Base-by-base conservation (phyloP, 2,113 vertebrate species). In the Poeciliopsis occidentalis region DNA sequence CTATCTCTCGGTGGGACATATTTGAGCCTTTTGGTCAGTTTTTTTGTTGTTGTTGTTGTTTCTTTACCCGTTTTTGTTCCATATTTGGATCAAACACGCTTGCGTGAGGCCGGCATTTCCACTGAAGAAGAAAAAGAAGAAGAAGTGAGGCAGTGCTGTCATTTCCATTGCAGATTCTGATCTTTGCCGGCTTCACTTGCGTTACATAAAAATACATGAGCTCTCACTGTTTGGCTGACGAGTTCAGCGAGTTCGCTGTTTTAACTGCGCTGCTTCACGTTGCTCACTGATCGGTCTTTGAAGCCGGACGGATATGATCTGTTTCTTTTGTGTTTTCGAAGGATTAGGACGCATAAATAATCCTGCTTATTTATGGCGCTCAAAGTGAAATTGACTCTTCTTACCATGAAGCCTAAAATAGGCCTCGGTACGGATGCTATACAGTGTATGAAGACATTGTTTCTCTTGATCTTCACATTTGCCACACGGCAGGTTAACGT, bases 161-260 rank as follows among this genome's bases (percentile, higher is more conserved):
- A 85, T 92, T 85, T 88, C 76, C 78, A 87, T 79, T 88, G 74
- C 79, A 86, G 84, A 81, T 89, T 87, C 24, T 73, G 77, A 91
- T 90, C 78, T 85, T 80, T 79, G 3, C 31, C 68, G 71, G 57
- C 63, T 83, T 79, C 69, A 64, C 73, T 74, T 44, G 64, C 70
- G 84, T 87, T 86, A 81, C 54, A 85, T 84, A 88, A 88, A 89
- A 71, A 82, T 62, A 79, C 65, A 81, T 34, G 29, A 67, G 78
- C 79, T 81, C 62, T 47, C 67, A 39, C 19, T 67, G 61, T 79
- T 77, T 76, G 26, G 62, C 54, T 22, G 29, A 79, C 57, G 76
- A 8, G 65, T 80, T 79, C 66, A 69, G 63, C 8, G 13, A 82
- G 67, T 65, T 51, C 41, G 60, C 68, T 37, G 41, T 41, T 76